Base-by-base conservation (phyloP, 1,140 invertebrate genomes). In the Drosophila orosa region DNA sequence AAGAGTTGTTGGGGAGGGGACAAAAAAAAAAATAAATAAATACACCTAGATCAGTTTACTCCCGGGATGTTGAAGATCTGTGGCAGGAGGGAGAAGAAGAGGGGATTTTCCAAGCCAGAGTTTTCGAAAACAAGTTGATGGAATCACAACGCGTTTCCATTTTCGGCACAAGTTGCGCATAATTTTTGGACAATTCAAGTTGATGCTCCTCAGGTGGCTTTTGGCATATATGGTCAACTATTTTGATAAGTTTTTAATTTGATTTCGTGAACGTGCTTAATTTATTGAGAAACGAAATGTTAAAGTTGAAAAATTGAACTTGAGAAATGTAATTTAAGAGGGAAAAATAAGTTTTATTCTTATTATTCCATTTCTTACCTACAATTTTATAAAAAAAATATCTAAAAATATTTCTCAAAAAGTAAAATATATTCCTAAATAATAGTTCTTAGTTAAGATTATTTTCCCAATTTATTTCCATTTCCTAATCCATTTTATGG, bases 191-290 rank as follows among this genome's bases (percentile, higher is more conserved):
- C 66, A 82, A 44, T 83, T 87, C 84, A 69, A 87, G 83, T 87
- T 82, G 37, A 58, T 57, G 29, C 47, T 66, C 44, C 60, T 74
- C 55, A 47, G 63, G 48, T 29, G 47, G 61, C 45, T 48, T 33
- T 57, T 54, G 35, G 35, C 55, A 33, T 56, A 80, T 74, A 80
- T 84, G 80, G 84, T 80, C 76, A 89, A 65, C 48, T 74, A 84
- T 87, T 77, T 87, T 87, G 68, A 89, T 84, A 68, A 74, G 79
- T 80, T 78, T 87, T 87, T 80, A 84, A 89, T 87, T 89, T 78
- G 68, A 84, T 78, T 87, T 74, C 48, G 73, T 74, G 68, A 52
- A 54, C 72, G 52, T 39, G 40, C 62, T 17, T 50, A 15, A 48
- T 59, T 45, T 48, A 9, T 45, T 40, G 24, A 15, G 22, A 5